Evolutionary conservation across 2,797 vertebrate species (phyloP), one percentile per base, ranked within the genome.

Genomic region (Siniperca undulata): DNA sequence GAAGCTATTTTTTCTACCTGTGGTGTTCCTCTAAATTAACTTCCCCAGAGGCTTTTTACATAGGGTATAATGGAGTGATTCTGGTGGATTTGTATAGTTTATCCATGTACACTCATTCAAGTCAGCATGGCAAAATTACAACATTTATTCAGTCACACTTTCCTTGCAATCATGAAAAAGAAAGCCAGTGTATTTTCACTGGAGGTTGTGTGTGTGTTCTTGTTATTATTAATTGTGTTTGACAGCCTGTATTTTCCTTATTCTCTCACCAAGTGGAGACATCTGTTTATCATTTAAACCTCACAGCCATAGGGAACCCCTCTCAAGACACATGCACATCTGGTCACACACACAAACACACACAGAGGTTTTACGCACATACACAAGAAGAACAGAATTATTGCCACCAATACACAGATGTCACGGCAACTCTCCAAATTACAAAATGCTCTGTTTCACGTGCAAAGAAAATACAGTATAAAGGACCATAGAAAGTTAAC

Each of bases 251-350:
- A 84, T 84, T 70, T 85, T 83, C 66, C 77, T 89, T 78, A 78
- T 89, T 91, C 70, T 83, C 70, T 80, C 70, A 84, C 78, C 81
- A 94, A 90, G 71, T 86, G 80, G 78, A 88, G 81, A 89, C 90
- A 94, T 94, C 91, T 93, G 91, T 85, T 93, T 89, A 90, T 83
- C 85, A 88, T 87, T 82, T 71, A 81, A 81, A 87, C 77, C 83
- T 82, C 76, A 73, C 78, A 65, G 62, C 82, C 83, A 89, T 58
- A 78, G 83, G 70, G 84, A 87, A 70, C 74, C 67, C 64, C 58
- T 70, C 78, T 85, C 44, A 82, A 79, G 80, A 75, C 73, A 80
- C 67, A 42, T 53, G 44, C 68, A 79, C 81, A 87, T 77, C 79
- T 89, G 80, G 58, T 88, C 64, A 64, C 60, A 59, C 42, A 73